phyloP scores from a whole-genome alignment of 1,140 invertebrate genomes.

The Hycleus phaleratus region DNA sequence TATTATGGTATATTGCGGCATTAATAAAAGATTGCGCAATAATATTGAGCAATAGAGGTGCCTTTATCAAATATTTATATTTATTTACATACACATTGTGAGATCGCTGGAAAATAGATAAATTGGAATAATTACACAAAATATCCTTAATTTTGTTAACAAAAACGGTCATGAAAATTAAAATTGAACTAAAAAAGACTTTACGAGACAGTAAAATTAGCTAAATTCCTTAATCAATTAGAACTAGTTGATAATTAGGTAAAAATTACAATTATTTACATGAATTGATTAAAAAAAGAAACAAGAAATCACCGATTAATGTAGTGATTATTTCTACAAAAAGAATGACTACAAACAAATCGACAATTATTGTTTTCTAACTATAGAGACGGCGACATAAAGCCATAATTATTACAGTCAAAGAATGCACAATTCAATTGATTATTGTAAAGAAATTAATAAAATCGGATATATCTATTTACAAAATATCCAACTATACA shows the following conservation, averaged over 20 bases:
- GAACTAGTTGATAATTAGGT: neutral
- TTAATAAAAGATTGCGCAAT: constrained; percentile 1
- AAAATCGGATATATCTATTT: neutral
- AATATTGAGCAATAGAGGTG: constrained; percentile 15
- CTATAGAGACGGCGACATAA: no score
- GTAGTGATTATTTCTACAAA: no score
- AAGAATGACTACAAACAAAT: no score
- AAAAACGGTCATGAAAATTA: constrained; percentile 2
- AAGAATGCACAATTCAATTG: neutral
- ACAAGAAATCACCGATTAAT: no score
- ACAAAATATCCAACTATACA: no score
- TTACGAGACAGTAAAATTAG: neutral
- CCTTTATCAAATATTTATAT: constrained; percentile 9
- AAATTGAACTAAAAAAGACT: neutral
- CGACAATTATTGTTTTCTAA: no score
- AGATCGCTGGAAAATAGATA: constrained; percentile 33
- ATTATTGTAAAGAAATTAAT: neutral
- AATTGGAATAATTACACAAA: constrained; percentile 34
- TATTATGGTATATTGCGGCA: neutral
- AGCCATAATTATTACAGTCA: neutral
- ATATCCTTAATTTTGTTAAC: neutral
- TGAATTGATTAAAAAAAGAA: constrained; percentile 4
- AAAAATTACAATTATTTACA: constrained; percentile 6
- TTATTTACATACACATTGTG: constrained; percentile 35
- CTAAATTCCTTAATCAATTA: neutral